Evolutionary conservation across 2,113 vertebrate species (phyloP).

Genomic region (Campylorhamphus procurvoides): DNA sequence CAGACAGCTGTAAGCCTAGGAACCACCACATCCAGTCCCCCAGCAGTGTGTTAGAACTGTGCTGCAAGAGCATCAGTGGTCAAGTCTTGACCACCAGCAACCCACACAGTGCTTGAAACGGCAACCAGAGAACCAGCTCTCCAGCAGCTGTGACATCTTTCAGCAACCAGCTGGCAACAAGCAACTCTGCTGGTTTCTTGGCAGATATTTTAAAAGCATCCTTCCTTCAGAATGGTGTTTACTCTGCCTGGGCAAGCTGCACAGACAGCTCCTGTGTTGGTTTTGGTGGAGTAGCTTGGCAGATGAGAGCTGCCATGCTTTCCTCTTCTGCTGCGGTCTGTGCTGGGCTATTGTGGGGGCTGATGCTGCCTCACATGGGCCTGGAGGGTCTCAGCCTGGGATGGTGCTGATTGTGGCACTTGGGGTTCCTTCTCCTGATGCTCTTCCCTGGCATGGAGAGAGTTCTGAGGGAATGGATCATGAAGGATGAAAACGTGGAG

Average conservation of each 20-base stretch:
- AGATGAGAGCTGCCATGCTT: neutral
- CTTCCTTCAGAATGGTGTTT: neutral
- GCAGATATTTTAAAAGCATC: neutral
- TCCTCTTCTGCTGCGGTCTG: neutral
- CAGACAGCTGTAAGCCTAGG: neutral
- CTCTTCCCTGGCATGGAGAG: fast-evolving
- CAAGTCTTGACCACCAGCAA: neutral
- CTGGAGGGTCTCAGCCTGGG: neutral
- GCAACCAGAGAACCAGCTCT: neutral
- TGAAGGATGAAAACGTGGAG: neutral
- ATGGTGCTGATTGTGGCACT: fast-evolving
- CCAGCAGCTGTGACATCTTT: neutral
- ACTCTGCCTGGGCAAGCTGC: neutral
- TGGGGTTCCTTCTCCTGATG: neutral
- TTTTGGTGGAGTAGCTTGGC: neutral
- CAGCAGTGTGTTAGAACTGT: neutral
- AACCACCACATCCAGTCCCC: neutral
- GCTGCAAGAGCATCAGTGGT: neutral
- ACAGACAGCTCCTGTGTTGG: neutral
- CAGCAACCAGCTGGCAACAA: neutral
- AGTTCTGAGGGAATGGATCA: neutral
- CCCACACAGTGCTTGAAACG: neutral
- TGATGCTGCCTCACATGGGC: neutral
- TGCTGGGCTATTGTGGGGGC: neutral
- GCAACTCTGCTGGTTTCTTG: neutral